Evolutionary conservation across 2,113 vertebrate species (phyloP).

Genomic region (Ochotona curzoniae): DNA sequence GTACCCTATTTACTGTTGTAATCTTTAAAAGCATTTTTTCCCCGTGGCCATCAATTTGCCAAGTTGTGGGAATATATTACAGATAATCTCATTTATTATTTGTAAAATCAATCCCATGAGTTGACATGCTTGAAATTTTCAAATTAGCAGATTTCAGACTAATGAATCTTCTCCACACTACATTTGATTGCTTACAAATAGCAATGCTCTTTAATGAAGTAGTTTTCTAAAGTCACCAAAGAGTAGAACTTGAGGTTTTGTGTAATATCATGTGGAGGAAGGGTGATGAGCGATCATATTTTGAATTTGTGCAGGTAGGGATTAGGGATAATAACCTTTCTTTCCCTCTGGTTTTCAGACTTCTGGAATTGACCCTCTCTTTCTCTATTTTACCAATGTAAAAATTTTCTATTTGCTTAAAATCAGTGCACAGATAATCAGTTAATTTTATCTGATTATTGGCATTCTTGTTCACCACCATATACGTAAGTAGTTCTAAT

Average conservation of each 20-base stretch:
- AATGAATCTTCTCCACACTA: background rate
- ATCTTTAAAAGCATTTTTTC: conserved; percentile 4
- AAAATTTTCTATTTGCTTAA: background rate
- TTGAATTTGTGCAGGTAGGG: conserved; percentile 11
- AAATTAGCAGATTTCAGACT: background rate
- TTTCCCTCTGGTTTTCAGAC: conserved; percentile 10
- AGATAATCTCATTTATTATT: background rate
- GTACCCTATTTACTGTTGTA: background rate
- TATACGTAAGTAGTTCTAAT: background rate
- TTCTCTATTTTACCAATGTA: background rate
- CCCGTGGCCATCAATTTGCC: background rate
- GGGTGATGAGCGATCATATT: background rate
- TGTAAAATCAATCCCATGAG: background rate
- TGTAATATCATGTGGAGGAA: background rate
- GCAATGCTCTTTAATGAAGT: background rate
- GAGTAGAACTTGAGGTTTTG: background rate
- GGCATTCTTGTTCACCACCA: conserved; percentile 1
- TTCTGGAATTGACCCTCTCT: background rate
- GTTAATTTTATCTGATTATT: conserved; percentile 21
- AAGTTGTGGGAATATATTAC: background rate
- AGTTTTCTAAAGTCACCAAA: background rate
- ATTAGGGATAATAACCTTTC: conserved; percentile 16
- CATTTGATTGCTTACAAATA: conserved; percentile 22
- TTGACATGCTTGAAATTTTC: background rate
- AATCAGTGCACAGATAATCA: background rate